Base-by-base conservation (phyloP, 2,888 invertebrate species). In the Volucella inflata region DNA sequence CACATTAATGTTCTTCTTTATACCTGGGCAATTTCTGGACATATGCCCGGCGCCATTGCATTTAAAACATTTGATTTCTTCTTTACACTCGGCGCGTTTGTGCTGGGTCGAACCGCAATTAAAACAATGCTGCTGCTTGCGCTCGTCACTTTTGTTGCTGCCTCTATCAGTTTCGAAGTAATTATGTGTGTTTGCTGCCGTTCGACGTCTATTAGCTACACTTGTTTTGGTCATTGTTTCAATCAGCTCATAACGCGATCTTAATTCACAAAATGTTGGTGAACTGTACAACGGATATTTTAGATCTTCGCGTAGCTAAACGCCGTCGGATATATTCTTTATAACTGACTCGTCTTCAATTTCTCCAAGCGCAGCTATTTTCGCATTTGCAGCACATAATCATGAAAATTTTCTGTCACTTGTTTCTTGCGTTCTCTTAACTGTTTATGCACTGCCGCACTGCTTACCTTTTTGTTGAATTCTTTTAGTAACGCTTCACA, bases 221-320 rank as follows among this genome's bases (percentile, higher is more conserved):
- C 21, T 4, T 4, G 21, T 21, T 21, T 21, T 21, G 21, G 21
- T 3, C 21, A 21, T 21, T 21, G 21, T 21, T 21, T 21, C 48
- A 8, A 50, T 50, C 2, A 50, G 2, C 4, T 50, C 48, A n/a
- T 50, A 50, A 16, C 16, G 48, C 48, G n/a, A 8, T 50, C 48
- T 50, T n/a, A 50, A 16, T 50, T 50, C 48, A 50, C 65, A 50
- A 48, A 65, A 21, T 67, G 67, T 42, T 65, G 48, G 30, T 76
- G 76, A 57, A 67, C 48, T 30, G 4, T 48, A 67, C 44, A 67
- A 36, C 64, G 48, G 48, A 48, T 48, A 48, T 14, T 48, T 48
- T 2, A 48, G 48, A 48, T 8, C 6, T 48, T 48, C 48, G 1
- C 64, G 30, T 42, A 40, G 10, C n/a, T 67, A 4, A 21, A 2